Conservation (phyloP, 2,797 vertebrate species). For the Choloepus didactylus region DNA sequence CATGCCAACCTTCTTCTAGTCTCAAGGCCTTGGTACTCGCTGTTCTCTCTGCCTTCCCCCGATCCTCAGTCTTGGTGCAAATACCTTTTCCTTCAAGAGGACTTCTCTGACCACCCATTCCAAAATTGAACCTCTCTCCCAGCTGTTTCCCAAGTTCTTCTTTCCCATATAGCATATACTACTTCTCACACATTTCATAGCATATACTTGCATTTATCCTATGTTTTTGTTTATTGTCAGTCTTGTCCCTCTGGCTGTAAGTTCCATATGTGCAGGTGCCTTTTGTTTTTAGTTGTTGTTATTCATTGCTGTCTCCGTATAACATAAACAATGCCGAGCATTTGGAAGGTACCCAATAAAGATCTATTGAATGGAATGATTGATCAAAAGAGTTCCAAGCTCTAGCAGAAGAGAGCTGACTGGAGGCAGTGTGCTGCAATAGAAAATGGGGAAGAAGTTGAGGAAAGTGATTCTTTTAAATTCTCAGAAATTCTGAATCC, state of each 20-base stretch:
- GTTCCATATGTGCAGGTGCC: background rate
- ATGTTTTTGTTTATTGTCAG: background rate
- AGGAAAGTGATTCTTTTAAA: background rate
- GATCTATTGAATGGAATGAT: background rate
- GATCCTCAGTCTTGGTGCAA: background rate
- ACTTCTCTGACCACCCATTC: background rate
- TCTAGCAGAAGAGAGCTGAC: background rate
- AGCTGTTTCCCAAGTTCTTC: background rate
- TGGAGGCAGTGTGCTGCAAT: background rate
- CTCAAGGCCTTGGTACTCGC: background rate
- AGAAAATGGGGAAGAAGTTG: background rate
- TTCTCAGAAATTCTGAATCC: slow-evolving; percentile 18
- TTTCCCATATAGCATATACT: no score
- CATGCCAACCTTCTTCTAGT: background rate
- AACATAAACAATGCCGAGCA: no score
- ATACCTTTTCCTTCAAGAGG: background rate
- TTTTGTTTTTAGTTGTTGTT: background rate
- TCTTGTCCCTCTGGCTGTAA: background rate
- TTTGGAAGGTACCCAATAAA: background rate
- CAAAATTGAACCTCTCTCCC: background rate
- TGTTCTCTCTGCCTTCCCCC: background rate
- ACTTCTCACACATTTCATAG: background rate
- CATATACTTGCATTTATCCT: background rate
- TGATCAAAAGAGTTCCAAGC: background rate
- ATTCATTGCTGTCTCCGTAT: no score